Evolutionary conservation across 2,113 vertebrate species (phyloP).

Genomic region (Misgurnus anguillicaudatus): DNA sequence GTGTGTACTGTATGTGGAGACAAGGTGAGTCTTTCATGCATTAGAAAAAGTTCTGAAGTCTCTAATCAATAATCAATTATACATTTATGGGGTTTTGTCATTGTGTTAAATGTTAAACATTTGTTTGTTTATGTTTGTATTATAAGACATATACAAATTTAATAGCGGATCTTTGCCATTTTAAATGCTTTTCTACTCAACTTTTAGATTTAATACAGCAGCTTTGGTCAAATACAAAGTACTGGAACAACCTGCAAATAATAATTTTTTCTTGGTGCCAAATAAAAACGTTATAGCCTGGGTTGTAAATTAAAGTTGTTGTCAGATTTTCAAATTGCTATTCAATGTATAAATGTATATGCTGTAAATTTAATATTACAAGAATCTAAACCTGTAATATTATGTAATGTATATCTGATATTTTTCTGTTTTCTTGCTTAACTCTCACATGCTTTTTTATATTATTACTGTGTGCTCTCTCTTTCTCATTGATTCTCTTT

Average conservation of each 20-base stretch:
- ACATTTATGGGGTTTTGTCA: constrained; percentile 63
- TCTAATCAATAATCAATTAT: constrained; percentile 64
- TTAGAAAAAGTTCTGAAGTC: too few species aligned
- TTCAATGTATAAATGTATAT: neutral
- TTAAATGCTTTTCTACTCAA: neutral
- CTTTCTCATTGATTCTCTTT: constrained; percentile 51
- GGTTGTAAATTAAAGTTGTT: too few species aligned
- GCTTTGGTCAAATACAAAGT: neutral
- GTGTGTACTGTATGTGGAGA: neutral
- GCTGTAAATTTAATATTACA: neutral
- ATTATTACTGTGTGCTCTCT: neutral
- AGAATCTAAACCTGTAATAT: neutral
- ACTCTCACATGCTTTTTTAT: neutral
- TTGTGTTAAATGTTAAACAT: too few species aligned
- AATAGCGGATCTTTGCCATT: too few species aligned
- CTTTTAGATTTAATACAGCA: neutral
- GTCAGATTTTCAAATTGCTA: neutral
- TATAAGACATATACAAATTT: neutral
- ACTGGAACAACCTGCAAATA: neutral
- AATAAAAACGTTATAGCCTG: neutral
- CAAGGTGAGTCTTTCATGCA: neutral
- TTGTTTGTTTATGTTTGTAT: neutral
- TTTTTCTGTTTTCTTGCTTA: constrained; percentile 6
- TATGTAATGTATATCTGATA: too few species aligned
- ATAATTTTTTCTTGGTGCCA: too few species aligned